These are phyloP conservation scores for Proctacanthus coquilletti DNA, from an alignment of 1,140 invertebrate species.

Conservation along the genomic window DNA sequence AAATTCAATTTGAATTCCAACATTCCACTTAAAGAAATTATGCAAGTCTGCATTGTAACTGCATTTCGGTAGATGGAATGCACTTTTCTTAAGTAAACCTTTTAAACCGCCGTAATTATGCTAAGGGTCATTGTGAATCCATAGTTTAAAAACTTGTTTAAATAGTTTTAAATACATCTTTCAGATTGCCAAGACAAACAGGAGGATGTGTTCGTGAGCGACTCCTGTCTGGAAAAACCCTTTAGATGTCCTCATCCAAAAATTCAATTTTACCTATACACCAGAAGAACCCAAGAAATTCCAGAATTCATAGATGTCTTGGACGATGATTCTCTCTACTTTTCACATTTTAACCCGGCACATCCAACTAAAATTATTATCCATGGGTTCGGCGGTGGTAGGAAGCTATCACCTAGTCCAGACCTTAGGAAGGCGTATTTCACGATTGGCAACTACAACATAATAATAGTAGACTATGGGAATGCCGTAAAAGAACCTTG, in stretches of 20 bases:
- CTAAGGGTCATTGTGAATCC: no score
- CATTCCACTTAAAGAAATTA: no score
- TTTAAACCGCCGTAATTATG: no score
- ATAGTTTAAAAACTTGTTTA: no score
- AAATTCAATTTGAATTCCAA: no score
- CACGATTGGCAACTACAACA: conserved; percentile 61
- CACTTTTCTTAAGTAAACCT: no score
- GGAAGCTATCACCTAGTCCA: conserved; percentile 61
- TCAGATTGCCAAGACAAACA: conserved; percentile 6
- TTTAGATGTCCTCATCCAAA: conserved; percentile 63
- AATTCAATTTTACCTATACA: conserved; percentile 71
- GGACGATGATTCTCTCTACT: conserved; percentile 47
- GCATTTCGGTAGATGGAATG: no score
- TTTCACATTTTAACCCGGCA: conserved; percentile 51
- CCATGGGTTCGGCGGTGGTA: conserved; percentile 66
- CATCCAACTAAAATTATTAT: conserved; percentile 68
- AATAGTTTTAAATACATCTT: neutral
- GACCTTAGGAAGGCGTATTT: conserved; percentile 69
- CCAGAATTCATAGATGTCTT: conserved; percentile 54
- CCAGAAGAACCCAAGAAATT: conserved; percentile 56
- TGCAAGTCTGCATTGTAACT: no score
- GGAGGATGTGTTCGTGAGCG: conserved; percentile 56
- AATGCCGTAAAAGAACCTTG: conserved; percentile 67
- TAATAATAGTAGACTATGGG: conserved; percentile 74
- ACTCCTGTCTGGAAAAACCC: conserved; percentile 64